A percentile compares a stretch with the other conserved stretches of the same genome.
phyloP scores from a whole-genome alignment of 2,797 vertebrate genomes.

The Poecile montanus region DNA sequence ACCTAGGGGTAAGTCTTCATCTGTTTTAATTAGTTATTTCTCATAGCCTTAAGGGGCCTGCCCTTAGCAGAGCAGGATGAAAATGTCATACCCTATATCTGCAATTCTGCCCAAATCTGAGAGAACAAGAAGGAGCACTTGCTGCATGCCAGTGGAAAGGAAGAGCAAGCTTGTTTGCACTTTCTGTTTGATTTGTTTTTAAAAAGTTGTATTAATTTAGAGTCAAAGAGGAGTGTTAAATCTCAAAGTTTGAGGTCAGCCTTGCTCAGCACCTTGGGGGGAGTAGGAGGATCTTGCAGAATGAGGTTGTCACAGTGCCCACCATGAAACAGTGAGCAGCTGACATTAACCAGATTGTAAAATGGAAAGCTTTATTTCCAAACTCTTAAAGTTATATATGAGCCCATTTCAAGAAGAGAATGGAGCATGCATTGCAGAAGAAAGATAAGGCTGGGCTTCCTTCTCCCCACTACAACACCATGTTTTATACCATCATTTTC shows the following conservation, averaged over 20 bases:
- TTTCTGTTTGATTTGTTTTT: background rate
- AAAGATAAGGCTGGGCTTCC: constrained; percentile 13
- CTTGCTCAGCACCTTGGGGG: background rate
- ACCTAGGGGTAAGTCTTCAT: background rate
- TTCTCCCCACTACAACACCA: background rate
- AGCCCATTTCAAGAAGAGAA: constrained; percentile 36
- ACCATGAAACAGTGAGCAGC: background rate
- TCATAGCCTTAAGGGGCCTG: background rate
- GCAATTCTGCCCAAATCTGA: background rate
- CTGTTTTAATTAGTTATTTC: background rate
- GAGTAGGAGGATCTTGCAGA: background rate
- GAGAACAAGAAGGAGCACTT: background rate
- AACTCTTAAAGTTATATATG: constrained; percentile 50
- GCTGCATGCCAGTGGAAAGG: rapidly evolving
- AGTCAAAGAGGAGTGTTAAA: background rate
- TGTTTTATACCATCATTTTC: constrained; percentile 40
- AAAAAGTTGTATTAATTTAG: background rate
- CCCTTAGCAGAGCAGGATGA: background rate
- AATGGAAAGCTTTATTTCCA: constrained; percentile 41
- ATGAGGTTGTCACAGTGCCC: background rate
- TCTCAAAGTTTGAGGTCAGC: background rate
- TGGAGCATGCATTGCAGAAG: constrained; percentile 12
- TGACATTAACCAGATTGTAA: constrained; percentile 23
- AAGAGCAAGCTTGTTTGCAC: background rate
- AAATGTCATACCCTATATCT: background rate